phyloP scores from a whole-genome alignment of 2,888 invertebrate species.

The Athetis lepigone region DNA sequence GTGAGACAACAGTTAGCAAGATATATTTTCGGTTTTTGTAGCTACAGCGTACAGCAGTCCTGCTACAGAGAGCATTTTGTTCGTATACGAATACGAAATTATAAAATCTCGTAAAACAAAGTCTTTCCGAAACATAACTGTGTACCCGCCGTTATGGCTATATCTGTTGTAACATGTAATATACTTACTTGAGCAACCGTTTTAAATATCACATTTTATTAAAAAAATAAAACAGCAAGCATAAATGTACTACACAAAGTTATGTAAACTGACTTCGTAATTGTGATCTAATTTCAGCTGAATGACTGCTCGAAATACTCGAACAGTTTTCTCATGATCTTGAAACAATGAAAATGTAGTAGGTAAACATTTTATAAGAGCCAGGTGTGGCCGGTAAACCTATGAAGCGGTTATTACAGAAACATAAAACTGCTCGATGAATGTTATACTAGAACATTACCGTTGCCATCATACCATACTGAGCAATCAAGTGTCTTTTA shows the following conservation, averaged over 20 bases:
- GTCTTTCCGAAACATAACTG: conserved; percentile 14
- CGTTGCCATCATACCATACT: conserved; percentile 22
- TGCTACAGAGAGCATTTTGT: background rate
- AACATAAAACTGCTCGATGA: conserved; percentile 50
- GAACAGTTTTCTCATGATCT: conserved; percentile 57
- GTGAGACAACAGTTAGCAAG: no score
- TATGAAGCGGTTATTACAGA: conserved; percentile 47
- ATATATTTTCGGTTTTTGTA: no score
- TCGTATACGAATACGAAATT: conserved; percentile 3
- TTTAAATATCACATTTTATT: conserved; percentile 43
- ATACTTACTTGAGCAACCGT: conserved; percentile 35
- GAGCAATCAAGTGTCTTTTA: conserved; percentile 39
- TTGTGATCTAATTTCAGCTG: conserved; percentile 54
- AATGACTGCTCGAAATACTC: conserved; percentile 21
- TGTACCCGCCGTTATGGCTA: conserved; percentile 22
- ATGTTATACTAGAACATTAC: conserved; percentile 44
- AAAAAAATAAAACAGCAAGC: conserved; percentile 31
- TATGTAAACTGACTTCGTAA: conserved; percentile 51
- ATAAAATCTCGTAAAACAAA: background rate
- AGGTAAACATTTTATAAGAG: conserved; percentile 20
- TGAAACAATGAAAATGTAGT: conserved; percentile 52
- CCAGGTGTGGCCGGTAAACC: conserved; percentile 41
- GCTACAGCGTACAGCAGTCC: no score
- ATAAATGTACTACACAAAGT: conserved; percentile 34
- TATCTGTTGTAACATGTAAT: conserved; percentile 43